Base-by-base conservation (phyloP, 2,797 vertebrate genomes). In the Takifugu rubripes region DNA sequence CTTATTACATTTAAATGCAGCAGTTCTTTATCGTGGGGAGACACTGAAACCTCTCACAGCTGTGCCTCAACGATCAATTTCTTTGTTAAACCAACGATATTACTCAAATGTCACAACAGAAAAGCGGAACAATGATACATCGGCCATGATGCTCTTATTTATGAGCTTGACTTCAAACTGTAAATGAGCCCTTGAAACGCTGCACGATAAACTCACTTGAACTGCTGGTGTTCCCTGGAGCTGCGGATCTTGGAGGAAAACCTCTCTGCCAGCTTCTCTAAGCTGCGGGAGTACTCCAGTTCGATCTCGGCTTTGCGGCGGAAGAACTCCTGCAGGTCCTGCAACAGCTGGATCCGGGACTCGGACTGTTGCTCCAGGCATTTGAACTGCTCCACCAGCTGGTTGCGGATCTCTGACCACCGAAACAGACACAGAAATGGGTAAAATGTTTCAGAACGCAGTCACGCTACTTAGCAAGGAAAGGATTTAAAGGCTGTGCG, bases 281-380 rank as follows among this genome's bases (percentile, higher is more conserved):
- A 89, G 87, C 96, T 97, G 45, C 96, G 91, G 3, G 97, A 98
- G 52, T 97, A 98, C 78, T 99, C 97, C 49, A 99, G 90, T 79
- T 99, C 95, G 1, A 99, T 95, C 92, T 99, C 97, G 0, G 96
- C 94, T 84, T 98, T 98, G 74, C 96, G 93, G 52, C 96, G 94
- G 83, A 99, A 99, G 88, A 99, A 99, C 77, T 99, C 97, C 91
- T 99, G 97, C 75, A 99, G 93, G 85, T 99, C 97, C 87, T 99
- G 97, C 52, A 99, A 92, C 87, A 99, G 91, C 83, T 98, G 95
- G 84, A 99, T 93, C 1, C 96, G 93, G 0, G 96, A 95, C 80
- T 99, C 97, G 0, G 96, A 98, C 80, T 99, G 97, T 83, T 98
- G 96, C 86, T 99, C 97, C 92, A 99, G 85, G 69, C 96, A 98